A percentile compares a stretch with the other conserved stretches of the same genome.
phyloP scores from a whole-genome alignment of 2,888 invertebrate genomes.

The Morpho helenor region DNA sequence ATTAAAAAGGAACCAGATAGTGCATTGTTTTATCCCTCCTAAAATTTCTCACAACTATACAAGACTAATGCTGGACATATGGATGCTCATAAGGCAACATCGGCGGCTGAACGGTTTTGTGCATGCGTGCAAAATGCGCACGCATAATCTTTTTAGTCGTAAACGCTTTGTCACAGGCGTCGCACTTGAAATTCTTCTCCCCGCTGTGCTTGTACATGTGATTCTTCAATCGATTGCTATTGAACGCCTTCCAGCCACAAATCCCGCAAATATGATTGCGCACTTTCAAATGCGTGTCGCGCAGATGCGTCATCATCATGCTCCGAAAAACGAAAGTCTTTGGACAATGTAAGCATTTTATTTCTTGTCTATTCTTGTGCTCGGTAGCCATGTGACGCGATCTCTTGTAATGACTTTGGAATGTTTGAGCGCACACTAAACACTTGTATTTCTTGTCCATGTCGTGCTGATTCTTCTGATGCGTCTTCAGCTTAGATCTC shows the following conservation, averaged over 20 bases:
- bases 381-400: slow-evolving; percentile 64
- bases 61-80: slow-evolving; percentile 38
- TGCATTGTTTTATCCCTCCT: too few relatives aligned
- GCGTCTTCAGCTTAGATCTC: slow-evolving; percentile 67
- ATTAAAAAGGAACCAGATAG: too few relatives aligned
- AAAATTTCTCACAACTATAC: too few relatives aligned
- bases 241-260: slow-evolving; percentile 66
- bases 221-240: slow-evolving; percentile 70
- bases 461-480: slow-evolving; percentile 63
- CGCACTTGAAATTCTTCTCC: slow-evolving; percentile 69
- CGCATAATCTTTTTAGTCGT: slow-evolving; percentile 68
- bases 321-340: slow-evolving; percentile 67
- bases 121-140: slow-evolving; percentile 64
- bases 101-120: slow-evolving; percentile 41
- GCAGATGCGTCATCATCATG: slow-evolving; percentile 69
- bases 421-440: slow-evolving; percentile 55
- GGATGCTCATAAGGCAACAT: slow-evolving; percentile 43
- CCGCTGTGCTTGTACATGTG: slow-evolving; percentile 73
- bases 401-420: slow-evolving; percentile 62
- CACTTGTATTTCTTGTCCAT: slow-evolving; percentile 75
- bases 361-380: slow-evolving; percentile 58
- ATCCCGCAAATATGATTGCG: slow-evolving; percentile 60
- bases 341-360: slow-evolving; percentile 67
- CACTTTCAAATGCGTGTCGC: slow-evolving; percentile 64
- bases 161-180: slow-evolving; percentile 63